phyloP scores from a whole-genome alignment of 1,140 invertebrate genomes.

The Brachionus plicatilis region DNA sequence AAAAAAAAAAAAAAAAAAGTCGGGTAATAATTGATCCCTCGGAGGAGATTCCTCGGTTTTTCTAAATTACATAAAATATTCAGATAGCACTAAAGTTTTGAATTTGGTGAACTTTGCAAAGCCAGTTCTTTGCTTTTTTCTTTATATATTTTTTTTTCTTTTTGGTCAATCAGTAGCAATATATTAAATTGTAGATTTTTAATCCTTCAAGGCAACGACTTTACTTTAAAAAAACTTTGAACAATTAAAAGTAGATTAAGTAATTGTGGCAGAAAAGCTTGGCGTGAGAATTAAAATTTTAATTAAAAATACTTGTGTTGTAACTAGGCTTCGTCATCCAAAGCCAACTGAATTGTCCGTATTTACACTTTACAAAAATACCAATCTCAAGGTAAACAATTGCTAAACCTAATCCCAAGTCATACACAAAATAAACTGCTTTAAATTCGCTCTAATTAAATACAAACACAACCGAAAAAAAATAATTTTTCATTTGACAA shows the following conservation, averaged over 20 bases:
- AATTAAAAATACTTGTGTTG: not conserved
- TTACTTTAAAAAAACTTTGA: no score
- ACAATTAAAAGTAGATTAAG: not conserved
- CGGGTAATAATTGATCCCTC: no score
- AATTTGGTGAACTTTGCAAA: no score
- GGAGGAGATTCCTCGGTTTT: no score
- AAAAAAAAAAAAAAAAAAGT: no score
- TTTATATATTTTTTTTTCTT: no score
- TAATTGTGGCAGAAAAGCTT: not conserved
- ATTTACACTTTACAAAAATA: not conserved
- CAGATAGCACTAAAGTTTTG: no score
- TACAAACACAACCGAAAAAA: not conserved
- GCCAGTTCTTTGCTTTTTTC: no score
- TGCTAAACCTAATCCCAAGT: not conserved
- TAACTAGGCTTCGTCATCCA: not conserved
- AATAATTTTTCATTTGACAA: not conserved
- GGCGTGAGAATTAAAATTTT: not conserved
- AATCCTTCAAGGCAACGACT: no score
- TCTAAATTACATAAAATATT: no score
- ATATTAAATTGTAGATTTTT: no score
- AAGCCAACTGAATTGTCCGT: not conserved
- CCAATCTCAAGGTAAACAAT: not conserved
- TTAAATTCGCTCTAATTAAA: not conserved
- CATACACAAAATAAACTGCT: not conserved
- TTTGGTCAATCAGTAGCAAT: no score